Evolutionary conservation across 2,888 invertebrate species (phyloP), one percentile per base, ranked within the genome.

Genomic region (Onthophagus sagittarius): DNA sequence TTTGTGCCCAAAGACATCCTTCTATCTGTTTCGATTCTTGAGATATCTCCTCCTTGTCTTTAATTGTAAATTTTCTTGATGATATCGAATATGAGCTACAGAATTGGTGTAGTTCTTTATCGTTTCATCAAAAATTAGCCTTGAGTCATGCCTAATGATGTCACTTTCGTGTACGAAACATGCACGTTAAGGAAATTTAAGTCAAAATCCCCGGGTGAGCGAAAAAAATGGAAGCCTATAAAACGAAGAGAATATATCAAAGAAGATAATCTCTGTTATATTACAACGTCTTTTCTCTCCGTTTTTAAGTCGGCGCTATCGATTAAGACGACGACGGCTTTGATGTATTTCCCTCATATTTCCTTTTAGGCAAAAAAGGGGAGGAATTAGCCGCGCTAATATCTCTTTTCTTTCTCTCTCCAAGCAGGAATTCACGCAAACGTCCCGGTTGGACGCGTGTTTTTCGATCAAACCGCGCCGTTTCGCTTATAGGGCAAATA

Each of bases 401-500:
- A 53, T 9, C 39, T 53, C 39, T 53, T 11, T 3, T 23, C 23
- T 23, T 23, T 23, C 23, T 23, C 23, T 23, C 23, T 23, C 23
- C 23, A 23, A 11, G 39, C 7, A 4, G 39, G 39, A 53, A 53
- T 53, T 53, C 39, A 53, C 39, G 39, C 39, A 53, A 53, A 53
- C 39, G 39, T 53, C 39, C 39, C 39, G 39, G 23, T 23, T 53
- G 39, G 39, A 53, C 39, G 39, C 39, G 39, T 53, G 39, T 53
- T 53, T 53, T 53, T 53, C 39, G 39, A 53, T 53, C 39, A 53
- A 53, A 53, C 39, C 39, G 39, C 39, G 39, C 39, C 39, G 39
- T 53, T 67, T 67, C 15, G 64, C 15, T 23, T 31, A 23, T 32
- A 67, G 67, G 23, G 32, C 67, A 67, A 67, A 67, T 67, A 67